Percentiles rank a stretch among this genome's conserved stretches.
These are phyloP conservation scores for Sebastes minor DNA, from an alignment of 2,797 vertebrate species.

Conservation along the genomic window DNA sequence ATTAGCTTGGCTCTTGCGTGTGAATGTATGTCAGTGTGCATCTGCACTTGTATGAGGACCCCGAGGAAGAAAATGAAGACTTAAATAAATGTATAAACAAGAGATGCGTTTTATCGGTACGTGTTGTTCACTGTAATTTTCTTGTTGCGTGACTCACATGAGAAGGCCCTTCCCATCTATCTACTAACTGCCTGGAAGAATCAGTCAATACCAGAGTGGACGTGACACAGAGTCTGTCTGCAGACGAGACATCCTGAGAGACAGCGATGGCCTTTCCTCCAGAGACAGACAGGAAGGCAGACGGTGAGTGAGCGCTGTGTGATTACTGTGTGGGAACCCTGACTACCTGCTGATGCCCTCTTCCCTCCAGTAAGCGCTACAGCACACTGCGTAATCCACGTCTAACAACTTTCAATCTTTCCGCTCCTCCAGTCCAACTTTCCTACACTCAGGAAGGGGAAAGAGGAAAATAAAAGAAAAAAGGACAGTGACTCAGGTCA, in stretches of 20 bases:
- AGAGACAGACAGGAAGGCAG: constrained; percentile 40
- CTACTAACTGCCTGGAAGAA: constrained; percentile 53
- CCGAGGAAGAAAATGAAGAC: constrained; percentile 1
- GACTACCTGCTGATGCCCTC: constrained; percentile 49
- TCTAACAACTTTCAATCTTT: constrained; percentile 56
- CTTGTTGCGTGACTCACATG: constrained; percentile 24
- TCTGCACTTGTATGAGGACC: constrained; percentile 6
- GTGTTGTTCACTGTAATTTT: neutral
- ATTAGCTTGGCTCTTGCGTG: constrained; percentile 50
- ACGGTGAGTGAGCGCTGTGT: constrained; percentile 16
- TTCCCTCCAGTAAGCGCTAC: constrained; percentile 25
- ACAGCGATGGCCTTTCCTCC: constrained; percentile 46
- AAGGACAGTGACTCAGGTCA: constrained; percentile 34
- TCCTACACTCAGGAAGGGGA: constrained; percentile 44
- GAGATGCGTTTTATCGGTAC: neutral
- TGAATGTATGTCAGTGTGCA: constrained; percentile 38
- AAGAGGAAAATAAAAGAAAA: constrained; percentile 7
- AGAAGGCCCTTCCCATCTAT: constrained; percentile 37
- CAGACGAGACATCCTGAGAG: constrained; percentile 49
- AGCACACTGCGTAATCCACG: constrained; percentile 32
- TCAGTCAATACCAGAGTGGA: constrained; percentile 58
- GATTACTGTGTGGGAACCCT: constrained; percentile 46
- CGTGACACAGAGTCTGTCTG: constrained; percentile 51
- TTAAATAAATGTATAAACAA: constrained; percentile 19
- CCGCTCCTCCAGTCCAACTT: constrained; percentile 41